These are phyloP conservation scores for Apis dorsata DNA, from an alignment of 1,140 invertebrate species.

Conservation along the genomic window DNA sequence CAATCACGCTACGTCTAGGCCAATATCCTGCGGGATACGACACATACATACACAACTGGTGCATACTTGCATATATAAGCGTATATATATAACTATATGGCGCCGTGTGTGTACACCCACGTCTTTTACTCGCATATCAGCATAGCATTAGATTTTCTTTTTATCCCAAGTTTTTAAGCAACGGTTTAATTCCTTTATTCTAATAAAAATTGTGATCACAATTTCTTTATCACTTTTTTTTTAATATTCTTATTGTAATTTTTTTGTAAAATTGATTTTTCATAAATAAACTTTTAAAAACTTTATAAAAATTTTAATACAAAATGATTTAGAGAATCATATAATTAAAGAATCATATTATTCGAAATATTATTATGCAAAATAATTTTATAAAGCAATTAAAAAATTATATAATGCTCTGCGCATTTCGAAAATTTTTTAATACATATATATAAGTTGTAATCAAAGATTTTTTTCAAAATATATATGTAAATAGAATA, in stretches of 20 bases:
- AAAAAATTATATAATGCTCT: not conserved
- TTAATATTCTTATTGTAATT: too few relatives aligned
- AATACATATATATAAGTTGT: not conserved
- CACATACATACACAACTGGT: constrained; percentile 27
- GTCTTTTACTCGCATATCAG: constrained; percentile 27
- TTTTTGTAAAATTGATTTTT: not conserved
- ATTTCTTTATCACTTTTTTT: not conserved
- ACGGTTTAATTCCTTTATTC: not conserved
- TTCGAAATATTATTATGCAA: not conserved
- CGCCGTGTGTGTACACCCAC: constrained; percentile 46
- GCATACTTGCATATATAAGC: not conserved
- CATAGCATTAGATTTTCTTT: not conserved
- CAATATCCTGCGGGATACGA: constrained; percentile 58
- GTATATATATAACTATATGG: constrained; percentile 1
- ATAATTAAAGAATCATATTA: too few relatives aligned
- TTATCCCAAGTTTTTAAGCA: not conserved
- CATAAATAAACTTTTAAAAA: too few relatives aligned
- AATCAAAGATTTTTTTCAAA: too few relatives aligned
- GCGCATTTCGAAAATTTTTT: not conserved
- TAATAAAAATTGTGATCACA: not conserved
- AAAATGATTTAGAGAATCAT: too few relatives aligned
- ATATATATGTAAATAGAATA: too few relatives aligned
- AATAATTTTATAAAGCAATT: not conserved
- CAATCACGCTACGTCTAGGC: constrained; percentile 58
- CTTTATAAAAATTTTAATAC: not conserved